phyloP scores from a whole-genome alignment of 2,797 vertebrate species.

The Buceros bicornis region DNA sequence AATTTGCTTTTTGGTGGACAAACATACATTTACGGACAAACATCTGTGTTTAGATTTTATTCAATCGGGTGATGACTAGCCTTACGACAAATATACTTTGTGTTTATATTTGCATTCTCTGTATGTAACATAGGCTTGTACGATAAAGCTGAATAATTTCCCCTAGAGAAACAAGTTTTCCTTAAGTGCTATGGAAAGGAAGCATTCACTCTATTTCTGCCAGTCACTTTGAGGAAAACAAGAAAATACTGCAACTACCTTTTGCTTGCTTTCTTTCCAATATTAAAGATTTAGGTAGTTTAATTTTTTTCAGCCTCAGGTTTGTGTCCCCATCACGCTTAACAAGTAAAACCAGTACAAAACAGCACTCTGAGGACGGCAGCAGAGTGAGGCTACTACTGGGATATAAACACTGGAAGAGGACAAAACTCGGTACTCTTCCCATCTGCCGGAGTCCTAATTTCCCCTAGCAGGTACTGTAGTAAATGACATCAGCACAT shows the following conservation, averaged over 20 bases:
- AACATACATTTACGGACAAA: neutral
- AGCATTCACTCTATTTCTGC: neutral
- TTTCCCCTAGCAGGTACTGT: neutral
- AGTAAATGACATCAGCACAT: neutral
- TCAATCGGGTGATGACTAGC: neutral
- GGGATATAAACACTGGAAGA: neutral
- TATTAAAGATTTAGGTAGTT: neutral
- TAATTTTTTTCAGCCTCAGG: neutral
- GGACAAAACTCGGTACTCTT: neutral
- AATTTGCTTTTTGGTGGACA: neutral
- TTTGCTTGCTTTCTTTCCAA: neutral
- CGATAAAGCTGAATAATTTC: constrained; percentile 9
- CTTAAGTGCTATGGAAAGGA: neutral
- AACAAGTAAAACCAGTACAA: neutral
- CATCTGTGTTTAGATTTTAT: neutral
- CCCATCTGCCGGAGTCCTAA: neutral
- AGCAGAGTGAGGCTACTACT: neutral
- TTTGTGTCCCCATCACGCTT: neutral
- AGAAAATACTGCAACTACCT: neutral
- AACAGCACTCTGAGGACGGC: neutral
- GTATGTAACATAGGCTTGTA: neutral
- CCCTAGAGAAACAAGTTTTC: neutral
- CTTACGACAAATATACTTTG: neutral
- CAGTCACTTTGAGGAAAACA: neutral
- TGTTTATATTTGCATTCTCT: neutral